Base-by-base conservation (phyloP, 2,888 invertebrate genomes). In the Drosophila flavopinicola region DNA sequence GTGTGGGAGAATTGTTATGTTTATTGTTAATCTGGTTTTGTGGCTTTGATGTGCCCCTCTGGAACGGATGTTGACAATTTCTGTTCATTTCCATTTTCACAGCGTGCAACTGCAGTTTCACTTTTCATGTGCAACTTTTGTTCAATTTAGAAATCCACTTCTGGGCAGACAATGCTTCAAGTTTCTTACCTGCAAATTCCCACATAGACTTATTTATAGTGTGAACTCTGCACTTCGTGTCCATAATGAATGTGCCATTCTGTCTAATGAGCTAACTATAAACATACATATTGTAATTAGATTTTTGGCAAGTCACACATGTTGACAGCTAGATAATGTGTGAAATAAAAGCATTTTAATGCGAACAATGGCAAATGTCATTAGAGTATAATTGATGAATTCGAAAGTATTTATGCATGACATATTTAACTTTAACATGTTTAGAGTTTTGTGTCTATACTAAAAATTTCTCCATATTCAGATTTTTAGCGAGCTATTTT, bases 1-100 rank as follows among this genome's bases (percentile, higher is more conserved):
- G 75, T 71, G 71, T 74, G 75, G 68, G 74, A 42, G 24, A 52
- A 38, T 66, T 29, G 54, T 67, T 23, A 25, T 48, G 53, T 48
- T 33, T 38, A 56, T 66, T 60, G 67, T 53, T 52, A 25, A 49
- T 53, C 52, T 57, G 57, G 65, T 41, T 57, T 47, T 10, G 5
- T 17, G 59, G 27, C 42, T 60, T 48, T 48, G 41, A 24, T 67
- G 29, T 42, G 57, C 37, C 53, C 37, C 53, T 35, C 29, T 41
- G 33, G 17, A 57, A 35, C 71, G 71, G 69, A 71, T 71, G 74
- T 58, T 63, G 68, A 74, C 63, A 68, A 68, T 61, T 53, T 57
- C 42, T 9, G 29, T 48, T 41, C 27, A 44, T 52, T 24, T 24
- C 13, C 1, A 23, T 39, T 30, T 30, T 4, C n/a, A 30, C 27